Evolutionary conservation across 2,113 vertebrate genomes (phyloP).

Genomic region (Peromyscus californicus): DNA sequence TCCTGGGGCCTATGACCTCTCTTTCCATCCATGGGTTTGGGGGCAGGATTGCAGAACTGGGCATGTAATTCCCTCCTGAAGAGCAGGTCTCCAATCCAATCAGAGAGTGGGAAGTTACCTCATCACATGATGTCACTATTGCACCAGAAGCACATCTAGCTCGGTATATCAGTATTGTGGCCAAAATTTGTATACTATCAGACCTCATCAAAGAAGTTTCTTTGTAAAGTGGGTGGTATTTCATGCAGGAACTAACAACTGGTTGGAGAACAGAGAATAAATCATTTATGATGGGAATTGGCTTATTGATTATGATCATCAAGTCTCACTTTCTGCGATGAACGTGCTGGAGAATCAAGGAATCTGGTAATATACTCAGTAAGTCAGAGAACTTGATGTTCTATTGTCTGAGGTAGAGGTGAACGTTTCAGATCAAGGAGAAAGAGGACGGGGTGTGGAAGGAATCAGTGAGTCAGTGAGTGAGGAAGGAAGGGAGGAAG

Average conservation of each 20-base stretch:
- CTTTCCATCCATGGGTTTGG: not conserved
- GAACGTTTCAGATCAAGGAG: not conserved
- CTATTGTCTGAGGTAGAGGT: not conserved
- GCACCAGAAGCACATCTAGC: not conserved
- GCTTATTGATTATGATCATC: not conserved
- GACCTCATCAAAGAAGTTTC: not conserved
- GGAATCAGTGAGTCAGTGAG: too few species aligned
- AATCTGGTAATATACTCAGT: not conserved
- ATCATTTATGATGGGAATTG: not conserved
- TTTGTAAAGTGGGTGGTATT: not conserved
- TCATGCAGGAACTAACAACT: not conserved
- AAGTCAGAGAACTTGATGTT: not conserved
- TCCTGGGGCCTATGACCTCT: too few species aligned
- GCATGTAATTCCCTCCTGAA: not conserved
- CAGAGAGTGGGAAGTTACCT: too few species aligned
- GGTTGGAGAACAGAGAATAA: not conserved
- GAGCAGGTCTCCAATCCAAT: not conserved
- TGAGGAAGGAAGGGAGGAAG: not conserved
- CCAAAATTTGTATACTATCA: not conserved
- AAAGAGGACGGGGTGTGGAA: too few species aligned
- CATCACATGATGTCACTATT: not conserved
- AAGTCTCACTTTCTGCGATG: not conserved
- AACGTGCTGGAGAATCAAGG: not conserved
- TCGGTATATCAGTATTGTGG: not conserved
- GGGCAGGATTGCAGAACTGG: not conserved